Percentiles rank a stretch among this genome's conserved stretches.
Conservation (phyloP, 2,888 invertebrate genomes). For the Yponomeuta malinellus region DNA sequence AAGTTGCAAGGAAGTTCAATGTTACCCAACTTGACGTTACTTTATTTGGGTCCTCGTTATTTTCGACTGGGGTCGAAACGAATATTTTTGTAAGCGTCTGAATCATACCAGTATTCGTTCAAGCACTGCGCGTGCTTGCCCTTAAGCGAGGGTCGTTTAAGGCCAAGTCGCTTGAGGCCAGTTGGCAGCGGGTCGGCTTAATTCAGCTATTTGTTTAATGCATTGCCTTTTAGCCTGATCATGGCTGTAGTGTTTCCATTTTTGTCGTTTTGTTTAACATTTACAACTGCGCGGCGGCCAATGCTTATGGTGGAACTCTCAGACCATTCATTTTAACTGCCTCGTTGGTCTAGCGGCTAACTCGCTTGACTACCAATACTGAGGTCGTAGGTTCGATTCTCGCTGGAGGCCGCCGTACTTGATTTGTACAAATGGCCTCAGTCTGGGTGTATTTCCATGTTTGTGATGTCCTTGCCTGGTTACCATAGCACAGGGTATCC, state of each 20-base stretch:
- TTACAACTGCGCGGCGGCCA: neutral
- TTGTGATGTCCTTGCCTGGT: no score
- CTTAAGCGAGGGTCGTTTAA: conserved; percentile 6
- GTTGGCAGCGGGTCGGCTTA: conserved; percentile 9
- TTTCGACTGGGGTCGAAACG: no score
- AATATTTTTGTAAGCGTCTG: neutral
- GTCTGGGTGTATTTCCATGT: no score
- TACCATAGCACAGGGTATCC: no score
- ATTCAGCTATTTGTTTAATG: conserved; percentile 12
- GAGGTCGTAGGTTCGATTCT: no score
- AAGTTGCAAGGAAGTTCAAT: no score
- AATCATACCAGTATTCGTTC: neutral
- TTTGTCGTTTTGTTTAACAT: conserved; percentile 1
- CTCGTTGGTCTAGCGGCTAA: no score
- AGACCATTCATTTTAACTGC: neutral
- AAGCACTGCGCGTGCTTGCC: neutral
- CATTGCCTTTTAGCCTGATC: conserved; percentile 11
- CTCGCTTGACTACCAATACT: no score
- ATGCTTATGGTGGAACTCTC: neutral
- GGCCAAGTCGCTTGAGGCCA: conserved; percentile 9
- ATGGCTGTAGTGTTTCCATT: neutral
- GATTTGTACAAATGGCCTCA: no score
- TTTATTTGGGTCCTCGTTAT: no score
- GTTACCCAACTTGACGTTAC: no score
- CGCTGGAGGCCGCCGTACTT: no score